phyloP scores from a whole-genome alignment of 2,888 invertebrate genomes.

The Danaus chrysippus region DNA sequence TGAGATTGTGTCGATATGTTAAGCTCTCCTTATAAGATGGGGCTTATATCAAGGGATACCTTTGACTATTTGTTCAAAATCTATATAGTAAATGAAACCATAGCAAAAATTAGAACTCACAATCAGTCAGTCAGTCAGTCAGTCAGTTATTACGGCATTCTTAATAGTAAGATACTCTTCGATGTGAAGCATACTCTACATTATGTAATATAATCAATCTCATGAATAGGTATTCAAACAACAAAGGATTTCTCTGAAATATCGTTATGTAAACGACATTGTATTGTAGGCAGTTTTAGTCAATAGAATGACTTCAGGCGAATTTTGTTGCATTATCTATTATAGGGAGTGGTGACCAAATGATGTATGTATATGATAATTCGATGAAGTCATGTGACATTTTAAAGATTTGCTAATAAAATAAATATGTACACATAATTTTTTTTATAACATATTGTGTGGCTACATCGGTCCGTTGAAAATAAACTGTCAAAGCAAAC shows the following conservation, averaged over 20 bases:
- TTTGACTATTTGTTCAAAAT: no score
- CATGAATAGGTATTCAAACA: slow-evolving; percentile 61
- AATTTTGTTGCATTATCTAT: slow-evolving; percentile 48
- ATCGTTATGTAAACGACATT: slow-evolving; percentile 56
- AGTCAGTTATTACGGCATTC: slow-evolving; percentile 32
- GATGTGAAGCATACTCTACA: slow-evolving; percentile 36
- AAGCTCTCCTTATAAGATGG: no score
- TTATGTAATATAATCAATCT: slow-evolving; percentile 51
- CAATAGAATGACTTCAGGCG: slow-evolving; percentile 53
- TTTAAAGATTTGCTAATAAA: slow-evolving; percentile 36
- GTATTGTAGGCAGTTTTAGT: slow-evolving; percentile 47
- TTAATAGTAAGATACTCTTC: slow-evolving; percentile 11
- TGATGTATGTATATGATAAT: slow-evolving; percentile 55
- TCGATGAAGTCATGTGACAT: slow-evolving; percentile 59
- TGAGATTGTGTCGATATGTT: no score
- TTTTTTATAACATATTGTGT: not conserved
- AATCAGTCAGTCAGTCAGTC: no score
- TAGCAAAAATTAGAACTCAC: no score
- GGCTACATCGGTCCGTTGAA: not conserved
- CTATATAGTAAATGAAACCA: no score
- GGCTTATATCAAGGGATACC: no score
- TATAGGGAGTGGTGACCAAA: slow-evolving; percentile 53
- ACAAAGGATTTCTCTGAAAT: slow-evolving; percentile 65
- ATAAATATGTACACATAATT: slow-evolving; percentile 9
- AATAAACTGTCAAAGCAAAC: not conserved